Conservation (phyloP, 1,140 invertebrate species). For the Apolygus lucorum region DNA sequence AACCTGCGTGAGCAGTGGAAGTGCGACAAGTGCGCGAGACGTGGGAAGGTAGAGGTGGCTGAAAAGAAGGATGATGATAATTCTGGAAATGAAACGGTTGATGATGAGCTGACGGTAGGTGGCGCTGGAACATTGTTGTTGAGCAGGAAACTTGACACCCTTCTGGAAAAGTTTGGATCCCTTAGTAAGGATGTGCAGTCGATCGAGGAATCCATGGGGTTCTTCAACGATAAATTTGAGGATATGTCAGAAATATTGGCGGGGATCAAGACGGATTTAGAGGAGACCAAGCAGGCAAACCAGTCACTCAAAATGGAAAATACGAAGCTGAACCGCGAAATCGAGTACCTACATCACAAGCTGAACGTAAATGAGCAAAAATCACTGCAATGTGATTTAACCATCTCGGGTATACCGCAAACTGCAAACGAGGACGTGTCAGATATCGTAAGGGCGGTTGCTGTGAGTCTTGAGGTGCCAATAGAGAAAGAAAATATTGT, state of each 20-base stretch:
- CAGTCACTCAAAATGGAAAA: not conserved
- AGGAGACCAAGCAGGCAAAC: not conserved
- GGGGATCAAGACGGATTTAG: not conserved
- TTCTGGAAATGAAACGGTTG: not conserved
- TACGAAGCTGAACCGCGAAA: not conserved
- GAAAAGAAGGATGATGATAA: not conserved
- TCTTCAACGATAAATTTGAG: not conserved
- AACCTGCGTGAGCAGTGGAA: not conserved
- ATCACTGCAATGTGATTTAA: not conserved
- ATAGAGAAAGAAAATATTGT: not conserved
- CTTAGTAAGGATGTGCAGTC: not conserved
- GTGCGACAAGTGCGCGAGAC: not conserved
- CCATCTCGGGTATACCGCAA: not conserved
- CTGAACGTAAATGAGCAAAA: not conserved
- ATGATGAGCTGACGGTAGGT: too few relatives aligned
- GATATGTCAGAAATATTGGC: not conserved
- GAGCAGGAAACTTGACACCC: not conserved
- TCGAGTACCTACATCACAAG: not conserved
- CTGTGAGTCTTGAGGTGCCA: not conserved
- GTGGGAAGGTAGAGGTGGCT: not conserved
- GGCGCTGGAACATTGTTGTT: not conserved
- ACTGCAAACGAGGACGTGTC: not conserved
- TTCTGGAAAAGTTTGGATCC: not conserved
- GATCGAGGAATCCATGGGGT: not conserved
- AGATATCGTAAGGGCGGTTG: not conserved